Evolutionary conservation across 2,113 vertebrate species (phyloP).

Genomic region (Pterocles orientalis): DNA sequence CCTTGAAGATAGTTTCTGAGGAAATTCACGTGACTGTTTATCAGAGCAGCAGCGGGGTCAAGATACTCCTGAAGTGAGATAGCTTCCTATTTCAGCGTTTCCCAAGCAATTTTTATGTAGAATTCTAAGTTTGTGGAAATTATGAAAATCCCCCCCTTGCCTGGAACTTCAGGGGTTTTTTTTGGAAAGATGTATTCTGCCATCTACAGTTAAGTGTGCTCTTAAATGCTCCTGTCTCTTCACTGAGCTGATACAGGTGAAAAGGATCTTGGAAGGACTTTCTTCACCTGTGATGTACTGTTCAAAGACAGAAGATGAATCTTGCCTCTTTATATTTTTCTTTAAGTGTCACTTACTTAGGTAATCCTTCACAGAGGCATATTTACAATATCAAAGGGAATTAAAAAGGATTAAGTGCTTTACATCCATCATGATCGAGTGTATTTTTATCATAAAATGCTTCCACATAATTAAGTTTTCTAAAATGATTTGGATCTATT

Average conservation of each 20-base stretch:
- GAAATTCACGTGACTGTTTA: neutral
- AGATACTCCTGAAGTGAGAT: neutral
- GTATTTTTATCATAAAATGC: neutral
- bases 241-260: neutral
- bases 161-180: neutral
- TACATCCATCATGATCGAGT: neutral
- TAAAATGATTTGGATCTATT: neutral
- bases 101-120: neutral
- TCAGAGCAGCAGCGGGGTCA: neutral
- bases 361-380: neutral
- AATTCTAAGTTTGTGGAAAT: neutral
- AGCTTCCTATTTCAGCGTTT: neutral
- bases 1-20: neutral
- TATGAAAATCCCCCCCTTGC: neutral
- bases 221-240: neutral
- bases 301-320: neutral
- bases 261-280: neutral
- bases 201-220: neutral
- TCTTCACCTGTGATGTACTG: neutral
- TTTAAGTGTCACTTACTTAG: neutral
- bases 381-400: neutral
- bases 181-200: neutral
- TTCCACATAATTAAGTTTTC: neutral
- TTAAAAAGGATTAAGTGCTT: neutral
- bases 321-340: neutral